These are phyloP conservation scores for Chondrosia reniformis DNA, from an alignment of 37 sponge, comb jelly and placozoan species.

Conservation along the genomic window DNA sequence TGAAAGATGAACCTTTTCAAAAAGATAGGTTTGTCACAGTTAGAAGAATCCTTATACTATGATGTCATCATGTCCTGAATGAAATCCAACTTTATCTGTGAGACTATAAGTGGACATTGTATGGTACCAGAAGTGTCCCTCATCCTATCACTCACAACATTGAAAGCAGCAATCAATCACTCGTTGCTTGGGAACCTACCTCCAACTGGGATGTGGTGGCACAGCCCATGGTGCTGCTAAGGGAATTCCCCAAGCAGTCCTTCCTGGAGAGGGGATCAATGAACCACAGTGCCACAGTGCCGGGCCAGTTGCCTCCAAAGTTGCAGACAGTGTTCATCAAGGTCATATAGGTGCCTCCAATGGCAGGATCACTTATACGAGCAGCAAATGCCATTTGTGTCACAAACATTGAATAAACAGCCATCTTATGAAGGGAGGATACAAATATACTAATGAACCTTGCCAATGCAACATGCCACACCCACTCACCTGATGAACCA, in stretches of 20 bases:
- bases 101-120: no score
- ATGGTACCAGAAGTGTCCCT: no score
- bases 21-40: no score
- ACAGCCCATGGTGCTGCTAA: conserved; percentile 48
- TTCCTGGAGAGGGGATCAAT: conserved; percentile 73
- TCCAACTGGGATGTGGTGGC: conserved; percentile 55
- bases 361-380: conserved; percentile 86
- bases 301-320: conserved; percentile 75
- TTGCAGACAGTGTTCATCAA: conserved; percentile 92
- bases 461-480: not conserved
- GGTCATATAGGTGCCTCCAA: conserved; percentile 99
- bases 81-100: no score
- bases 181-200: conserved; percentile 32
- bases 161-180: no score
- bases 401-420: conserved; percentile 86
- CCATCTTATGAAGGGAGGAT: conserved; percentile 32
- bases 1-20: no score
- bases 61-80: no score
- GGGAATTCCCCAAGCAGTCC: conserved; percentile 60
- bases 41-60: no score
- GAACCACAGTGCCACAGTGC: conserved; percentile 84
- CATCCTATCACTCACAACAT: no score
- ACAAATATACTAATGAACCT: not conserved
- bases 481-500: conserved; percentile 77
- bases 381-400: conserved; percentile 87